Conservation (phyloP, 1,140 invertebrate species). For the Hylyphantes graminicola region DNA sequence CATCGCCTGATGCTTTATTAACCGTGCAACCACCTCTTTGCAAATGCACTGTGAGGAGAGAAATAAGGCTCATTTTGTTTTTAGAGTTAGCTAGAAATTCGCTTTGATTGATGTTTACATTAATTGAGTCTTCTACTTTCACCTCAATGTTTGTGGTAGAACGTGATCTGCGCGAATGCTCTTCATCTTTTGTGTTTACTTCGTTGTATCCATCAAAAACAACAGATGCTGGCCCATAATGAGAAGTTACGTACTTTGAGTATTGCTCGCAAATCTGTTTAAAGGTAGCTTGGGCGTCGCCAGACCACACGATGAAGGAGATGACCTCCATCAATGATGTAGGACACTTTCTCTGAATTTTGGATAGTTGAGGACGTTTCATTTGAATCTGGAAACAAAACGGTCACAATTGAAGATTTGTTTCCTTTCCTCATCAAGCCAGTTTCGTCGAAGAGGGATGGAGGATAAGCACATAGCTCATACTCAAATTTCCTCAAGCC, state of each 20-base stretch:
- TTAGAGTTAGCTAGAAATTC: background rate
- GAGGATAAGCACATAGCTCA: slow-evolving; percentile 6
- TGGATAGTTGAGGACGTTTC: background rate
- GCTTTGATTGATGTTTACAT: background rate
- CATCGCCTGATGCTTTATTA: background rate
- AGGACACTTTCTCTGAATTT: slow-evolving; percentile 1
- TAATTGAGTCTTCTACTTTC: background rate
- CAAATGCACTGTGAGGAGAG: slow-evolving; percentile 2
- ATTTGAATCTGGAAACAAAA: background rate
- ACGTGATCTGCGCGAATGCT: background rate
- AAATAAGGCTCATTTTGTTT: slow-evolving; percentile 1
- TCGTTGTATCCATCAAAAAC: slow-evolving; percentile 33
- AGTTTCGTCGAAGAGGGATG: slow-evolving; percentile 9
- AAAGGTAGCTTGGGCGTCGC: slow-evolving; percentile 11
- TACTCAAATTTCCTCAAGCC: background rate
- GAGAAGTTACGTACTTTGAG: background rate
- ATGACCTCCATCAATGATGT: slow-evolving; percentile 20
- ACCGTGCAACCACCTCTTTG: background rate
- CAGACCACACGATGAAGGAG: slow-evolving; percentile 8
- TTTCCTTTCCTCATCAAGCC: slow-evolving; percentile 7
- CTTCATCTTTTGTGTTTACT: slow-evolving; percentile 3
- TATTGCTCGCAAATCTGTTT: slow-evolving; percentile 9
- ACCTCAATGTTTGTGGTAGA: background rate
- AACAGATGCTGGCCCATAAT: background rate
- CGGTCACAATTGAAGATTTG: slow-evolving; percentile 1